Percentiles rank a stretch among this genome's conserved stretches.
Evolutionary conservation across 2,888 invertebrate species (phyloP).

Genomic region (Drosophila lacicola): DNA sequence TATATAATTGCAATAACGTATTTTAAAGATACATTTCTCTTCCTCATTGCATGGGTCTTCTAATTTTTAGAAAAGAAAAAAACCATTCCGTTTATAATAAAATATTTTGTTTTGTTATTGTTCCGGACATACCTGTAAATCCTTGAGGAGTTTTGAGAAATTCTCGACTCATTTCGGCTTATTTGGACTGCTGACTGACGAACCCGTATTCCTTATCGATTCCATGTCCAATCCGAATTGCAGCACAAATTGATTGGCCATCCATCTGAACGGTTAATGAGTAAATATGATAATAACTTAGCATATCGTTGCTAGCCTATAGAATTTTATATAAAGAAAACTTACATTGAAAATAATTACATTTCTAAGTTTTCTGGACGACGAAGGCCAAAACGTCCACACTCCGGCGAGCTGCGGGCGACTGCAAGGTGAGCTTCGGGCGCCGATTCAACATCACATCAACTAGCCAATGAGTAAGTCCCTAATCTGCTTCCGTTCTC

Average conservation of each 20-base stretch:
- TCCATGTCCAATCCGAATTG: not conserved
- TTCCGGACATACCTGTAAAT: not conserved
- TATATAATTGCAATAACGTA: not conserved
- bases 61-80: not conserved
- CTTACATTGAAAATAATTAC: too few species aligned
- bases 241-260: not conserved
- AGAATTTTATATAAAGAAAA: too few species aligned
- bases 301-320: too few species aligned
- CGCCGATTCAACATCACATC: too few species aligned
- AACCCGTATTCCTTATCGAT: not conserved
- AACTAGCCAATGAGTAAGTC: too few species aligned
- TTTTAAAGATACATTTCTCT: not conserved
- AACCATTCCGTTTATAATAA: too few species aligned
- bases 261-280: not conserved
- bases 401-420: too few species aligned
- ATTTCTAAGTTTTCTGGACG: too few species aligned
- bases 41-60: not conserved
- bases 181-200: not conserved
- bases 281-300: not conserved
- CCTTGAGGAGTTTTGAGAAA: not conserved
- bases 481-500: too few species aligned
- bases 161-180: not conserved
- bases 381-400: too few species aligned
- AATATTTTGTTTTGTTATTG: too few species aligned
- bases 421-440: too few species aligned